A percentile compares a stretch with the other conserved stretches of the same genome.
Evolutionary conservation across 2,113 vertebrate genomes (phyloP).

Genomic region (Oriolus oriolus): DNA sequence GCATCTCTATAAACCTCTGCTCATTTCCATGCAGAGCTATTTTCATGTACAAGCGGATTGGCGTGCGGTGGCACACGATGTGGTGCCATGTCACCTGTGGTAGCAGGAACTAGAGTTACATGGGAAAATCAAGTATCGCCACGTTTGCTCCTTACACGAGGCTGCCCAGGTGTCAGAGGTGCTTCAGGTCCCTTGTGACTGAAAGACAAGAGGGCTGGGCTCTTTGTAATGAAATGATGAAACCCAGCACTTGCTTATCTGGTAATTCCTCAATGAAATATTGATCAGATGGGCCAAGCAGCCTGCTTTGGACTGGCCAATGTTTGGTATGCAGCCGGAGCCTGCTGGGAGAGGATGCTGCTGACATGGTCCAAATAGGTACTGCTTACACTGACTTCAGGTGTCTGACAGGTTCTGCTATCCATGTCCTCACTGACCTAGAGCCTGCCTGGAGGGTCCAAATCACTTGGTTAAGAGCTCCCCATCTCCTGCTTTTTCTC

Average conservation of each 20-base stretch:
- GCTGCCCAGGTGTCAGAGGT: background rate
- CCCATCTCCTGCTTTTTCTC: background rate
- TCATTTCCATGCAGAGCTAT: background rate
- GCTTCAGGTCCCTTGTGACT: background rate
- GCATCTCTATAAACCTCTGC: background rate
- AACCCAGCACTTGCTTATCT: background rate
- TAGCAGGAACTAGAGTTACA: background rate
- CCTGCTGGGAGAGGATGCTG: background rate
- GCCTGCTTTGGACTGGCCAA: background rate
- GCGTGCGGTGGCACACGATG: background rate
- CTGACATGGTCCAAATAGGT: background rate
- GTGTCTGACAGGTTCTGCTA: background rate
- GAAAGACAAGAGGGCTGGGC: background rate
- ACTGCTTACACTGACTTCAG: background rate
- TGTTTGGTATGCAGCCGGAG: background rate
- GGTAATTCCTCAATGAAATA: background rate
- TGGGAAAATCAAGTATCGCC: background rate
- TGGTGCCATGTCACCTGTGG: background rate
- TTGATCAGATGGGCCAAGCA: background rate
- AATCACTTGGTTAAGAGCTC: background rate
- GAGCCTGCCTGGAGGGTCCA: background rate
- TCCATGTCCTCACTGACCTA: background rate
- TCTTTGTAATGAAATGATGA: background rate
- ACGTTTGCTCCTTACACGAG: rapidly evolving
- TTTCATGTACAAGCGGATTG: background rate